phyloP scores from a whole-genome alignment of 1,140 invertebrate genomes.

The Meloidogyne chitwoodi region DNA sequence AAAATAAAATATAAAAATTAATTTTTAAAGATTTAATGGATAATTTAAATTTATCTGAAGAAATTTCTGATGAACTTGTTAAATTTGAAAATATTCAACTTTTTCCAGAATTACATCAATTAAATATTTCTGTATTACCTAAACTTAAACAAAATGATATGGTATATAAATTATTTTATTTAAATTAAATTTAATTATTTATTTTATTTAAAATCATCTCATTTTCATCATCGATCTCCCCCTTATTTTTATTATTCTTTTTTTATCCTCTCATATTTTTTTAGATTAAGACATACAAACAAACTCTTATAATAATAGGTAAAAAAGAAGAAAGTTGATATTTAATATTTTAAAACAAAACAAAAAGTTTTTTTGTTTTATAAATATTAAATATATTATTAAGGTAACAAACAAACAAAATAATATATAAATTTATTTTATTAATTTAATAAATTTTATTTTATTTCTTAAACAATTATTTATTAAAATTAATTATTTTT shows the following conservation, averaged over 20 bases:
- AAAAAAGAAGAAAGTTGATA: not conserved
- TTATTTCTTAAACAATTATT: no score
- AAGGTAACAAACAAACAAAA: not conserved
- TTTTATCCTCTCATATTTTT: not conserved
- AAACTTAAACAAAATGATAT: not conserved
- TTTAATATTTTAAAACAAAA: not conserved
- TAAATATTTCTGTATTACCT: constrained; percentile 10
- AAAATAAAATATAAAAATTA: not conserved
- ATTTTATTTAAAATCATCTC: not conserved
- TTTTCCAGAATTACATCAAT: constrained; percentile 17
- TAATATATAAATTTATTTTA: not conserved
- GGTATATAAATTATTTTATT: not conserved
- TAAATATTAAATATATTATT: not conserved
- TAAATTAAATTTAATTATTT: not conserved
- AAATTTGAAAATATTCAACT: constrained; percentile 13
- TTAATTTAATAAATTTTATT: not conserved
- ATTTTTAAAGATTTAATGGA: not conserved
- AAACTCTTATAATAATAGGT: not conserved
- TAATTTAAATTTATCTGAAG: not conserved
- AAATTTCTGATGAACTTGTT: constrained; percentile 15
- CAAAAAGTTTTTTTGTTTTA: not conserved
- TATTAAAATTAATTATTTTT: no score
- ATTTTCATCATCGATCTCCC: not conserved
- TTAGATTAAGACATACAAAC: not conserved
- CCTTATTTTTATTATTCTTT: not conserved